Percentiles rank a stretch among this genome's conserved stretches.
phyloP scores from a whole-genome alignment of 2,113 vertebrate genomes.

The Xiphorhynchus elegans region DNA sequence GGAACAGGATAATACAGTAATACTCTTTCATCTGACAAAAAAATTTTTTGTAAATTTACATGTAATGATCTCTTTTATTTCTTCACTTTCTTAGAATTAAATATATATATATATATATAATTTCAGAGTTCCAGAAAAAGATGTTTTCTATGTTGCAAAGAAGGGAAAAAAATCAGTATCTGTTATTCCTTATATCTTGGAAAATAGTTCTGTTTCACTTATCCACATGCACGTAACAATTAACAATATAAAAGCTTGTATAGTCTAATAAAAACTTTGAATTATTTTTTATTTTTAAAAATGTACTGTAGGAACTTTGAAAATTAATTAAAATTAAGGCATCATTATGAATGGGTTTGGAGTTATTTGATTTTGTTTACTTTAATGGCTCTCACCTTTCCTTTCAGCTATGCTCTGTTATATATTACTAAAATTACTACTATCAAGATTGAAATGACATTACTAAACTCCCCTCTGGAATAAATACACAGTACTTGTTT shows the following conservation, averaged over 20 bases:
- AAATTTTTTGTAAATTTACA: neutral
- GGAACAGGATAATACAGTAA: neutral
- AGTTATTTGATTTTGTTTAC: neutral
- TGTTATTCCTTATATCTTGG: neutral
- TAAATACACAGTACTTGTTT: neutral
- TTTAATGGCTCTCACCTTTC: neutral
- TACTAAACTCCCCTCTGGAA: neutral
- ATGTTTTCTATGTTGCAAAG: neutral
- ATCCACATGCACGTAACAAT: neutral
- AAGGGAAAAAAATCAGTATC: neutral
- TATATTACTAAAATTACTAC: neutral
- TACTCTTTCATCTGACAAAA: neutral
- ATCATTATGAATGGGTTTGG: neutral
- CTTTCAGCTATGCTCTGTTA: neutral
- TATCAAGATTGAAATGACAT: neutral
- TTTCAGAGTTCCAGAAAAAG: neutral
- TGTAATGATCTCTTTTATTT: fast-evolving
- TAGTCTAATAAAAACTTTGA: neutral
- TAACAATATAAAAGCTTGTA: neutral
- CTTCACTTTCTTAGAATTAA: neutral
- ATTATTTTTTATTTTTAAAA: neutral
- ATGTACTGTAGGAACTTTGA: neutral
- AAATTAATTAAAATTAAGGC: neutral
- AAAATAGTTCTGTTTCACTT: neutral
- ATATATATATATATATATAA: neutral